Evolutionary conservation across 2,113 vertebrate species (phyloP).

Genomic region (Pseudolaguvia tuberculata): DNA sequence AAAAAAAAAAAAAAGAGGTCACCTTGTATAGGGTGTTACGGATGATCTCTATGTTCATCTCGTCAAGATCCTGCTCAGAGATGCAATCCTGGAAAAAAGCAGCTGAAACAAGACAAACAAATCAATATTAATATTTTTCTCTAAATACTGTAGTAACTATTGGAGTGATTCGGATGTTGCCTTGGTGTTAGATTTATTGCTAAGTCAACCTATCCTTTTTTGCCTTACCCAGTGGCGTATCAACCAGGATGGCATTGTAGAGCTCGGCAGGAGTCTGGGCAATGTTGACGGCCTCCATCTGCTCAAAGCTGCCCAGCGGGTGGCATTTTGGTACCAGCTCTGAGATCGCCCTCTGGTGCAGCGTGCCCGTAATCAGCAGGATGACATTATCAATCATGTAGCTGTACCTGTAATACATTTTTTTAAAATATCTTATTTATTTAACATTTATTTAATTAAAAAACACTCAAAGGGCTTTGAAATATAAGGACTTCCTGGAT

Average conservation of each 20-base stretch:
- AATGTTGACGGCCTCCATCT: slow-evolving; percentile 99
- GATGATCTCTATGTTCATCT: slow-evolving; percentile 99
- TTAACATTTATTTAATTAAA: no score
- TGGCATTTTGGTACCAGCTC: slow-evolving; percentile 97
- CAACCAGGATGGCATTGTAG: slow-evolving; percentile 97
- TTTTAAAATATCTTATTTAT: no score
- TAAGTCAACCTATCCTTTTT: background rate
- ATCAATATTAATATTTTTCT: background rate
- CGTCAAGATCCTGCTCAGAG: slow-evolving; percentile 96
- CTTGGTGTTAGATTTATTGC: background rate
- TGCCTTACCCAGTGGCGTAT: slow-evolving; percentile 86
- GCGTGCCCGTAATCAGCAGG: slow-evolving; percentile 92
- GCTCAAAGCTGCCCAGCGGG: slow-evolving; percentile 94
- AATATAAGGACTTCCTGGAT: no score
- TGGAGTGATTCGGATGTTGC: background rate
- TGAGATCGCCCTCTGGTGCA: slow-evolving; percentile 92
- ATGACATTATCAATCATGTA: slow-evolving; percentile 99
- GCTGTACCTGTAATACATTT: slow-evolving; percentile 87
- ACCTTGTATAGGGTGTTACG: slow-evolving; percentile 98
- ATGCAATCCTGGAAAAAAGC: slow-evolving; percentile 99
- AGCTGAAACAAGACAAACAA: slow-evolving; percentile 66
- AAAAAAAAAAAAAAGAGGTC: background rate
- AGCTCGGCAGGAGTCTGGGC: slow-evolving; percentile 96
- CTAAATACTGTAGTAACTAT: background rate
- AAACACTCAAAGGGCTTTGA: no score